Evolutionary conservation across 2,888 invertebrate species (phyloP), one percentile per base, ranked within the genome.

Genomic region (Lasioglossum morio): DNA sequence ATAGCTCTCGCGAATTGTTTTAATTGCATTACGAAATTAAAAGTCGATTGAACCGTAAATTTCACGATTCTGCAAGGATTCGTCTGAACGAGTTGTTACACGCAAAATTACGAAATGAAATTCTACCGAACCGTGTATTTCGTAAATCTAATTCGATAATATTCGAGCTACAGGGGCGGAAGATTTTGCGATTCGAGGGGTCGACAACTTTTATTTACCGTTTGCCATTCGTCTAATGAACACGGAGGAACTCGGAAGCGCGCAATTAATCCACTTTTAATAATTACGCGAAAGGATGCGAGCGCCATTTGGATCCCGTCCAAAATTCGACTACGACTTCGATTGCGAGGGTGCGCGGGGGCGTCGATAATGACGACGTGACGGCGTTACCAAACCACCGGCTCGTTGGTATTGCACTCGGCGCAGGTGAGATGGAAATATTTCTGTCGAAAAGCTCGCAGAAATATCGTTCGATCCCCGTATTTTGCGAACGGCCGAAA

Each of bases 291-390:
- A 73, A 73, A 74, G 72, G 46, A 48, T 27, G 69, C 77, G 34
- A 48, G 34, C 46, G 43, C 30, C 75, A 63, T 82, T 86, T 86
- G 86, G 86, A 86, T 23, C 1, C 16, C n/a, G 10, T 76, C 86
- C 86, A 86, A 81, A 81, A 81, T 76, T 57, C 27, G 46, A 78
- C 72, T 79, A 34, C 30, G 73, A 70, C 66, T 78, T 78, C 78
- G 77, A 70, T 77, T 43, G 79, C 69, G 66, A 37, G 46, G 23
- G 46, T 3, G 12, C 10, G 14, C 30, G 48, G 69, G 12, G 72
- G 69, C 73, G 82, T 86, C 79, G 82, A 86, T 85, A 86, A 85
- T 77, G 79, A 77, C 84, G 69, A 83, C 83, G 83, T 81, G 77
- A 81, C 85, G 78, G 48, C 34, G 78, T 76, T 79, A 46, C 72